A percentile compares a stretch with the other conserved stretches of the same genome.
Conservation (phyloP, 92 coral and sea anemone species). For the Parazoanthus swiftii region DNA sequence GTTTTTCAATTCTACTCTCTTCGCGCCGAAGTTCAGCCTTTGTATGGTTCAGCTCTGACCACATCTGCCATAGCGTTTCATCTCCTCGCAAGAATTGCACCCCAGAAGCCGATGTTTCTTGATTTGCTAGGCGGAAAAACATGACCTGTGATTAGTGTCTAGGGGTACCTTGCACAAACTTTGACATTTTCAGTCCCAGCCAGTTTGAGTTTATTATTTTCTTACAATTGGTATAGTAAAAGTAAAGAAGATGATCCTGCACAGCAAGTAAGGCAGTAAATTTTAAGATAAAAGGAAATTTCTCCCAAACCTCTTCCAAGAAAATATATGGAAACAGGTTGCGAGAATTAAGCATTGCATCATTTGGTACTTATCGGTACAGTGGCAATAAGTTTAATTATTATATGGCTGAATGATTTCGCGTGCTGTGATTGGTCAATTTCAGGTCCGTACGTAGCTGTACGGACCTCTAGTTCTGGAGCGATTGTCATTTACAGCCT, state of each 20-base stretch:
- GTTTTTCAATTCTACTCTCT: background rate
- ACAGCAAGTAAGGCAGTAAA: too few species aligned
- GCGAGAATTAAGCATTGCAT: background rate
- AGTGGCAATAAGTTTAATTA: too few species aligned
- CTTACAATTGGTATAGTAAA: background rate
- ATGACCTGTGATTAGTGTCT: background rate
- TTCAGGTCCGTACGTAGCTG: too few species aligned
- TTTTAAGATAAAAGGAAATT: background rate
- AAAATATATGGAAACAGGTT: background rate
- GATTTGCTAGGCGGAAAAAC: background rate
- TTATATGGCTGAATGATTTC: too few species aligned
- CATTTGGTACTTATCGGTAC: background rate
- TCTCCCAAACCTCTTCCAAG: background rate
- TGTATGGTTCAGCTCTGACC: constrained; percentile 23
- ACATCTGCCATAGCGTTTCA: background rate
- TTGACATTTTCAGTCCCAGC: background rate
- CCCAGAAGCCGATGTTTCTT: background rate
- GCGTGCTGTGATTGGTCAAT: too few species aligned
- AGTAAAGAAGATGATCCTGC: background rate
- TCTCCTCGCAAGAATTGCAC: background rate
- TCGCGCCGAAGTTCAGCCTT: constrained; percentile 7
- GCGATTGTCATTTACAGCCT: too few species aligned
- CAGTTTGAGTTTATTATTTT: too few species aligned
- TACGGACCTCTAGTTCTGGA: too few species aligned
- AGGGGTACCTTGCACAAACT: background rate